Evolutionary conservation across 2,113 vertebrate species (phyloP).

Genomic region (Aldabrachelys gigantea): DNA sequence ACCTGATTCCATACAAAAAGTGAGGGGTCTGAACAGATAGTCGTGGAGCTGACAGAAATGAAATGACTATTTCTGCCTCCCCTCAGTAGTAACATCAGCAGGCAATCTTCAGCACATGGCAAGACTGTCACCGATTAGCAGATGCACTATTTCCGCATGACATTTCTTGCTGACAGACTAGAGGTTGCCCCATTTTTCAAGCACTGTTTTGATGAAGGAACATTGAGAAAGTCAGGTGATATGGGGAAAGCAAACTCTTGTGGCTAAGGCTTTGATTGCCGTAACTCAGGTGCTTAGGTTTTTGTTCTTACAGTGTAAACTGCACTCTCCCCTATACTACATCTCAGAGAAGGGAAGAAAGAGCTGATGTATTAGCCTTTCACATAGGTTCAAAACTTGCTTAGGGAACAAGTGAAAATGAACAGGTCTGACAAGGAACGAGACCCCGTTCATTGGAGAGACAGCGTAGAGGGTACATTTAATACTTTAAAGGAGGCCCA

Average conservation of each 20-base stretch:
- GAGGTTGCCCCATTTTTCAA: background rate
- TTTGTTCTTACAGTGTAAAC: background rate
- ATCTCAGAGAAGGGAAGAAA: background rate
- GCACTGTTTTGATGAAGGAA: background rate
- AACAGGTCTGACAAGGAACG: fast-evolving
- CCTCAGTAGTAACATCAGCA: background rate
- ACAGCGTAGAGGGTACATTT: background rate
- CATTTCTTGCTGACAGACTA: background rate
- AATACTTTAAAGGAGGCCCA: background rate
- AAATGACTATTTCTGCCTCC: background rate
- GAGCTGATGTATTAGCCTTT: background rate
- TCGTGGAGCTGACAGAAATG: background rate
- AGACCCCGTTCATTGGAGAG: background rate
- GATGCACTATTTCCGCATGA: background rate
- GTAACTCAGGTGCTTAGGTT: background rate
- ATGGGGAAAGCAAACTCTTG: background rate
- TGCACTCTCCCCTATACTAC: background rate
- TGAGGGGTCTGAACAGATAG: background rate
- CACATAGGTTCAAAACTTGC: background rate
- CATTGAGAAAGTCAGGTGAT: background rate
- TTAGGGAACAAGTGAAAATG: background rate
- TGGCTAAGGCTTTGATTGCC: background rate
- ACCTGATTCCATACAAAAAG: background rate
- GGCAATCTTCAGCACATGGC: background rate
- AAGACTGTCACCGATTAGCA: background rate